Evolutionary conservation across 2,113 vertebrate species (phyloP), one percentile per base, ranked within the genome.

Genomic region (Trematomus loennbergii): DNA sequence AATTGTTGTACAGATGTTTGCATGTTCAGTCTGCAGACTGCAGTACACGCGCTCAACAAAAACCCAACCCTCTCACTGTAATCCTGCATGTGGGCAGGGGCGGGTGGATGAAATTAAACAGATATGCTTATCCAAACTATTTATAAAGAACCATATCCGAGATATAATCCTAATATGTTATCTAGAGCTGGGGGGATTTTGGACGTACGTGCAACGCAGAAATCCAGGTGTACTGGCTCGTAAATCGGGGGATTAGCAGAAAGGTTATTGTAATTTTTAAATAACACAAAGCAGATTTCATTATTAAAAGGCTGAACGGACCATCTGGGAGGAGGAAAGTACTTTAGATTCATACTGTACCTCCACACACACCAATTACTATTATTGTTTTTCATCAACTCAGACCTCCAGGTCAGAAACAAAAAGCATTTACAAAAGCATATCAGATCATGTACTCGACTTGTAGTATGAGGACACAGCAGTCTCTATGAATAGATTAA

Each of bases 201-300:
- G 50, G 79, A 84, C 91, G 90, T 83, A 84, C 83, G 95, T 94
- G 85, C 88, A 92, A 91, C 78, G 68, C 67, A 84, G 73, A 83
- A 90, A 82, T 96, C 94, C 95, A 98, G 96, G 97, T 97, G 97
- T 96, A 97, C 95, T 68, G 94, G 96, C 95, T 95, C 92, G 54
- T 87, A 96, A 96, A 91, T 96, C 96, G 91, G 89, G 87, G 94
- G 96, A 98, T 99, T 97, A 98, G 72, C 52, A 72, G 77, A 92
- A 92, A 94, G 94, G 94, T 94, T 94, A 96, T 95, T 84, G 93
- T 96, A 94, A 93, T 95, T 93, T 94, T 96, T 94, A 94, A 97
- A 96, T 96, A 96, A 96, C 91, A 94, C 91, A 95, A 94, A 97
- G 95, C 96, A 97, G 97, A 97, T 97, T 98, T 98, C 94, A 92